Conservation (phyloP, 2,113 vertebrate genomes). For the Cyprinodon tularosa region DNA sequence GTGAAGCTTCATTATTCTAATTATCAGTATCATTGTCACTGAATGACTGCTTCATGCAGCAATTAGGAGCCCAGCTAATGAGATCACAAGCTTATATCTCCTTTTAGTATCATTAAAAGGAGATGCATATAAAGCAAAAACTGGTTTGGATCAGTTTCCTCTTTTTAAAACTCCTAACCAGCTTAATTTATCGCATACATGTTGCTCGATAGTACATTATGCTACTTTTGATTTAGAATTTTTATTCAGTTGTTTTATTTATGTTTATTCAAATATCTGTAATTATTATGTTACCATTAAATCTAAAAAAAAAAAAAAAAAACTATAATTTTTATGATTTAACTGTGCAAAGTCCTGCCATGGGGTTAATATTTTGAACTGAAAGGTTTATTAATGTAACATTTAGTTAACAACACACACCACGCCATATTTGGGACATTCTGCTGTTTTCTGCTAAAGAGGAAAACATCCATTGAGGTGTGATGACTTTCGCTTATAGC, state of each 20-base stretch:
- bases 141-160: not conserved
- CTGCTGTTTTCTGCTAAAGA: conserved; percentile 8
- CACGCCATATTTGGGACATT: not conserved
- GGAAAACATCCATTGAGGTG: not conserved
- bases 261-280: not conserved
- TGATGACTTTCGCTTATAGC: not conserved
- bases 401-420: not conserved
- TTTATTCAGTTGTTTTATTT: not conserved
- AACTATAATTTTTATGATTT: not conserved
- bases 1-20: conserved; percentile 48
- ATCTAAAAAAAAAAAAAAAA: not conserved
- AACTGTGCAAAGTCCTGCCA: not conserved
- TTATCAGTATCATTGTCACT: conserved; percentile 27
- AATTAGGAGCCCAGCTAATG: conserved; percentile 18
- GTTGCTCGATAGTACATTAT: not conserved
- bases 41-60: conserved; percentile 13
- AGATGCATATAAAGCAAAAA: not conserved
- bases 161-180: not conserved
- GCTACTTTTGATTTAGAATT: not conserved
- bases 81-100: not conserved
- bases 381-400: not conserved
- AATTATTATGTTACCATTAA: not conserved
- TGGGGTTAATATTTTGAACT: not conserved
- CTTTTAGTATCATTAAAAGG: not conserved
- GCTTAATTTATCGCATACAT: not conserved